Percentiles rank a stretch among this genome's conserved stretches.
phyloP scores from a whole-genome alignment of 2,888 invertebrate genomes.

The Cremastinae sp. region DNA sequence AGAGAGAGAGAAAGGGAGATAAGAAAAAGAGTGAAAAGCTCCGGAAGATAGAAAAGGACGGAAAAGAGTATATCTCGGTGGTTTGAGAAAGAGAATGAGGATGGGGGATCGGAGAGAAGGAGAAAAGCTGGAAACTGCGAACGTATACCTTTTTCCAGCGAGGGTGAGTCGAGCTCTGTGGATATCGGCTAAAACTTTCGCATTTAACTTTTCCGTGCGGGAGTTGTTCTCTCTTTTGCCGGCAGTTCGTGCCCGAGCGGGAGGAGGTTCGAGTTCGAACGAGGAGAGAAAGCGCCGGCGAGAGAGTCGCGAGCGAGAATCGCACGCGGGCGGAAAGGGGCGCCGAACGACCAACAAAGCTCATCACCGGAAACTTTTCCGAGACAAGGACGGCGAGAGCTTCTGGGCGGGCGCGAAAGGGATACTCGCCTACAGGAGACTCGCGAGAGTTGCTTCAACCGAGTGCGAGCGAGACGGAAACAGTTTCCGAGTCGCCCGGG shows the following conservation, averaged over 20 bases:
- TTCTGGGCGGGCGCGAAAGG: conserved; percentile 44
- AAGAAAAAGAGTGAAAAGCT: too few relatives aligned
- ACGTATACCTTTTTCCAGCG: conserved; percentile 69
- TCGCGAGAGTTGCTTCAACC: conserved; percentile 56
- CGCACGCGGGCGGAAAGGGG: conserved; percentile 55
- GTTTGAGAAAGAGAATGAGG: conserved; percentile 7
- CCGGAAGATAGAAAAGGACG: too few relatives aligned
- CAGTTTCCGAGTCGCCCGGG: conserved; percentile 51
- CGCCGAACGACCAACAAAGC: conserved; percentile 77
- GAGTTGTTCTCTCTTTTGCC: conserved; percentile 40
- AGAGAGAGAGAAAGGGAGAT: not conserved
- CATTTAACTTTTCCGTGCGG: conserved; percentile 79
- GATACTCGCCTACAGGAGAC: conserved; percentile 41
- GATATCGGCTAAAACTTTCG: conserved; percentile 78
- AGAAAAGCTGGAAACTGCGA: conserved; percentile 55
- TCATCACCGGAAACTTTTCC: conserved; percentile 78
- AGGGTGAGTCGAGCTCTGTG: conserved; percentile 67
- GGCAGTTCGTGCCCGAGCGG: conserved; percentile 6
- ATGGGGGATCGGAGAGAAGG: not conserved
- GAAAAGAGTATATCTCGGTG: too few relatives aligned
- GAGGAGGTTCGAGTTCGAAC: conserved; percentile 3
- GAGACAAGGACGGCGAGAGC: conserved; percentile 72
- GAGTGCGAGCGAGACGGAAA: conserved; percentile 47
- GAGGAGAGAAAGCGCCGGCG: conserved; percentile 45
- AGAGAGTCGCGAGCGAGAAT: conserved; percentile 46